These are phyloP conservation scores for Galaxias olidus DNA, from an alignment of 2,797 vertebrate species.

Conservation along the genomic window DNA sequence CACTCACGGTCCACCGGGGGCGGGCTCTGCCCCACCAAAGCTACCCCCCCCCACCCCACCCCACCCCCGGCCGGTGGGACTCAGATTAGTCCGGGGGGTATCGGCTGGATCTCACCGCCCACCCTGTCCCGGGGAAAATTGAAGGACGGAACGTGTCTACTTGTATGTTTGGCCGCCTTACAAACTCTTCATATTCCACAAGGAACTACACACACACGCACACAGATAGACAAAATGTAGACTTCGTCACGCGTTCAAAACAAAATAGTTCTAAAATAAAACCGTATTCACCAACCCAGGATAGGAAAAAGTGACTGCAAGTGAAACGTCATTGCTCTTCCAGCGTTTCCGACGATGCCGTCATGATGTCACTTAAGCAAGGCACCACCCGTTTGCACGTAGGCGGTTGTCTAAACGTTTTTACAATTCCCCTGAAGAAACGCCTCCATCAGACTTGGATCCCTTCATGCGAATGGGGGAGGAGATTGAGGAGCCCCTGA, in stretches of 20 bases:
- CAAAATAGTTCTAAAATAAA: not conserved
- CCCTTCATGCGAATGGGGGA: conserved; percentile 16
- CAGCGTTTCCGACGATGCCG: too few species aligned
- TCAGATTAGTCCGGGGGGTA: conserved; percentile 5
- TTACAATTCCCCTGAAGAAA: conserved; percentile 4
- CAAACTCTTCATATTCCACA: too few species aligned
- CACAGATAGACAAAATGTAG: conserved; percentile 10
- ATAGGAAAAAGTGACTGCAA: conserved; percentile 50
- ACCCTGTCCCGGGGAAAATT: not conserved
- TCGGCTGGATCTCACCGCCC: not conserved
- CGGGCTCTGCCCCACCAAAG: conserved; percentile 12
- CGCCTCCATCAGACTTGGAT: not conserved
- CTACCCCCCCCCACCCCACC: conserved; percentile 11
- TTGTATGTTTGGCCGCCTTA: too few species aligned
- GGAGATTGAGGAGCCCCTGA: conserved; percentile 24
- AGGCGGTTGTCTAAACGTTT: too few species aligned
- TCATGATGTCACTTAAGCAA: too few species aligned
- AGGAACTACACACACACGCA: not conserved
- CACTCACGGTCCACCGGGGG: conserved; percentile 18
- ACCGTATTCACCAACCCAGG: conserved; percentile 42
- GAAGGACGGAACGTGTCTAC: too few species aligned
- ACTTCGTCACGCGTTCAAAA: too few species aligned
- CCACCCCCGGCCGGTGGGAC: not conserved
- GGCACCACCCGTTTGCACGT: too few species aligned
- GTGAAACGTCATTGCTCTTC: conserved; percentile 43